A percentile compares a stretch with the other conserved stretches of the same genome.
Conservation (phyloP, 2,797 vertebrate genomes). For the Lophius americanus region DNA sequence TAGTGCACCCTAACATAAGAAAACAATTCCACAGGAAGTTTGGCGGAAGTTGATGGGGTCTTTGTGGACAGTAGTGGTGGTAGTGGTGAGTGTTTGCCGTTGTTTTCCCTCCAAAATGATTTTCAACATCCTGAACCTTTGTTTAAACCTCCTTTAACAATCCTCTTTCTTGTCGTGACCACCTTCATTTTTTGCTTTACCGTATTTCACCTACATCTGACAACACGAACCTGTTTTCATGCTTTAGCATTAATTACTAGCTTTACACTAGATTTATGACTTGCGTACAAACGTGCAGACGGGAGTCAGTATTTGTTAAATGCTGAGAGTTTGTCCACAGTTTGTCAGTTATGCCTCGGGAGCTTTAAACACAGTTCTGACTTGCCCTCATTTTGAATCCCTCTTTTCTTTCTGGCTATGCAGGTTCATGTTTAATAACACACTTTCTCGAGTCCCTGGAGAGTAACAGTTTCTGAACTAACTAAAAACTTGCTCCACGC, state of each 20-base stretch:
- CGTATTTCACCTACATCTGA: too few species aligned
- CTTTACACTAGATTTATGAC: constrained; percentile 27
- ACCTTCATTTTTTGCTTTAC: too few species aligned
- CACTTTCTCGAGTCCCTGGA: constrained; percentile 33
- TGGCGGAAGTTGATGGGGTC: not conserved
- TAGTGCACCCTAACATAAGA: not conserved
- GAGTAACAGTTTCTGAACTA: constrained; percentile 43
- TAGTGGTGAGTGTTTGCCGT: not conserved
- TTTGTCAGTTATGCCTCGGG: constrained; percentile 59
- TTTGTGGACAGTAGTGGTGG: not conserved
- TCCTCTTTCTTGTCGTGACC: too few species aligned
- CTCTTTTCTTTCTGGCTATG: constrained; percentile 28
- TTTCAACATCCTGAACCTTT: not conserved
- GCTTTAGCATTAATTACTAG: not conserved
- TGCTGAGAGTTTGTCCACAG: constrained; percentile 6
- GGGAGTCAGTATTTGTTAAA: constrained; percentile 32
- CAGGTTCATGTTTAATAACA: constrained; percentile 40
- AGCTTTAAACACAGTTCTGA: constrained; percentile 47
- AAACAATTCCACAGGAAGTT: not conserved
- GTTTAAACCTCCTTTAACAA: not conserved
- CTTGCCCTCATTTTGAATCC: constrained; percentile 40
- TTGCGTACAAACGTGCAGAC: constrained; percentile 3
- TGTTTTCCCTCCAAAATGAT: constrained; percentile 3
- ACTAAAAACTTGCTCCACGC: constrained; percentile 50
- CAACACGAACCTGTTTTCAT: not conserved